Percentiles rank a stretch among this genome's conserved stretches.
Evolutionary conservation across 1,140 invertebrate species (phyloP).

Genomic region (Araneus ventricosus): DNA sequence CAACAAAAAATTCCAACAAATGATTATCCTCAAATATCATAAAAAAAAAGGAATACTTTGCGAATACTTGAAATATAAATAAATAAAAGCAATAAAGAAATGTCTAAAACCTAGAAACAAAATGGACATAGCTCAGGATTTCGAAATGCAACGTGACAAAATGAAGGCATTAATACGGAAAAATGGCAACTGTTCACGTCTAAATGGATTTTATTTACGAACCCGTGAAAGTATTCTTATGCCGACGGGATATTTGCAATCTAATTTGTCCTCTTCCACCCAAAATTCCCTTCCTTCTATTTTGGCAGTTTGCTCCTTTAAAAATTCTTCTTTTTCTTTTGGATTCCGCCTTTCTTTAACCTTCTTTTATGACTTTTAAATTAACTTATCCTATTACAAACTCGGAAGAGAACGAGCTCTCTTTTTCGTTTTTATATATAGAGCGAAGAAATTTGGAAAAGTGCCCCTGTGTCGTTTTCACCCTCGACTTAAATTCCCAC

Average conservation of each 20-base stretch:
- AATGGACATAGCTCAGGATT: neutral
- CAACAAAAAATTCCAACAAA: too few relatives aligned
- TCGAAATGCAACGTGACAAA: neutral
- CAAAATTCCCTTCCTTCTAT: neutral
- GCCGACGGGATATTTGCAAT: conserved; percentile 33
- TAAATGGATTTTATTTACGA: conserved; percentile 20
- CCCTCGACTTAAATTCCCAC: conserved; percentile 13
- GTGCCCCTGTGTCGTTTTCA: conserved; percentile 21
- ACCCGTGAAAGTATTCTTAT: conserved; percentile 8
- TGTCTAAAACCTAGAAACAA: too few relatives aligned
- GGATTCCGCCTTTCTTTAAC: neutral
- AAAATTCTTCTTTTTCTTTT: neutral
- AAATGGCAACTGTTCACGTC: neutral
- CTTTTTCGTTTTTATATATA: conserved; percentile 2
- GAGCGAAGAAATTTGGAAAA: conserved; percentile 23
- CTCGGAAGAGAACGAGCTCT: neutral
- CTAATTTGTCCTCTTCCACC: conserved; percentile 7
- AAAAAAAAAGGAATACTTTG: too few relatives aligned
- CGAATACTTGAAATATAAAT: too few relatives aligned
- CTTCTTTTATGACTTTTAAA: conserved; percentile 20
- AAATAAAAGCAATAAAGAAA: too few relatives aligned
- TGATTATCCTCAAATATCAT: too few relatives aligned
- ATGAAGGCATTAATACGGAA: neutral
- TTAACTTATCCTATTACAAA: conserved; percentile 34
- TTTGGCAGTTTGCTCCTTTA: neutral